phyloP scores from a whole-genome alignment of 92 coral and sea anemone genomes.

The Anthopleura xanthogrammica region DNA sequence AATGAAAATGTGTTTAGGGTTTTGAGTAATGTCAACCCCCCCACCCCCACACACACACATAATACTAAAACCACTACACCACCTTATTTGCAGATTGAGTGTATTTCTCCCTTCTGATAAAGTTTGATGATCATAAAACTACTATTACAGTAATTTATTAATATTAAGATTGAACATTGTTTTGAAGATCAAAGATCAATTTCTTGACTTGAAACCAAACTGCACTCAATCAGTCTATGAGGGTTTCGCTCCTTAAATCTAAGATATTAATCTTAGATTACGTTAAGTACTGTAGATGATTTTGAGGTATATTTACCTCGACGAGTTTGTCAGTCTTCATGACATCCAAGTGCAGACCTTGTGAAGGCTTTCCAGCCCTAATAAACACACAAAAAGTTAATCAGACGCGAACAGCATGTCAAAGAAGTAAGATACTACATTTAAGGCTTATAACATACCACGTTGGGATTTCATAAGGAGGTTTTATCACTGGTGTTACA shows the following conservation, averaged over 20 bases:
- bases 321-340: slow-evolving; percentile 83
- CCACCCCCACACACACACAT: too few relatives aligned
- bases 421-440: background rate
- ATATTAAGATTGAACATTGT: background rate
- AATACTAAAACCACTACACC: too few relatives aligned
- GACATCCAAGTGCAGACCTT: slow-evolving; percentile 94
- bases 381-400: background rate
- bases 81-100: too few relatives aligned
- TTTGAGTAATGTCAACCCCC: too few relatives aligned
- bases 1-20: too few relatives aligned
- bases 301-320: slow-evolving; percentile 56
- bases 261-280: background rate
- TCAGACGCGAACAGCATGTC: background rate
- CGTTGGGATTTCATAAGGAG: slow-evolving; percentile 71
- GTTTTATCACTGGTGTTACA: slow-evolving; percentile 18
- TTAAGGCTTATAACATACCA: slow-evolving; percentile 59
- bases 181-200: background rate
- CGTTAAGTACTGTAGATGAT: background rate
- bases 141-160: too few relatives aligned
- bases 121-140: background rate
- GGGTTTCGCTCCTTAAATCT: background rate
- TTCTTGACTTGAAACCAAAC: background rate
- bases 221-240: background rate
- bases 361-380: slow-evolving; percentile 98
- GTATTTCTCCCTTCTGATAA: background rate